phyloP scores from a whole-genome alignment of 2,888 invertebrate genomes.

The Reticulitermes lucifugus region DNA sequence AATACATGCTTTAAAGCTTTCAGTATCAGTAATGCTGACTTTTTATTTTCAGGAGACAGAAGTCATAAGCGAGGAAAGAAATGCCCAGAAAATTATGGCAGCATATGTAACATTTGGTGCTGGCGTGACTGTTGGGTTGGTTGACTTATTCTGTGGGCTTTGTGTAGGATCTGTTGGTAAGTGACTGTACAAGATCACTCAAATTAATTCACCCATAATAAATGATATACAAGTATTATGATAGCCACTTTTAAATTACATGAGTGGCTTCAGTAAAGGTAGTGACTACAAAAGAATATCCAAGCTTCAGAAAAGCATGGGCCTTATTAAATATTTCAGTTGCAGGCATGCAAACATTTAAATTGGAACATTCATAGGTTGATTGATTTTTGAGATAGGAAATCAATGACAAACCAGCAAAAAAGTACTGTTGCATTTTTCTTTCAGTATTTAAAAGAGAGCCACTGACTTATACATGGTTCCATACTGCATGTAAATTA shows the following conservation, averaged over 20 bases:
- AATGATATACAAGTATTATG: neutral
- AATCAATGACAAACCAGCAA: no score
- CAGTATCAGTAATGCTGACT: neutral
- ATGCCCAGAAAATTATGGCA: slow-evolving; percentile 17
- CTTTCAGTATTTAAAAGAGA: no score
- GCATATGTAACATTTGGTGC: slow-evolving; percentile 70
- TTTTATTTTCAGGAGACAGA: neutral
- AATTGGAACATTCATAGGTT: no score
- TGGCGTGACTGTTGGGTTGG: slow-evolving; percentile 70
- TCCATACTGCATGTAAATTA: no score
- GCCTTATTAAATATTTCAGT: no score
- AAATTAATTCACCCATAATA: neutral
- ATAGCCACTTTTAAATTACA: neutral
- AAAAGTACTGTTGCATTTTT: no score
- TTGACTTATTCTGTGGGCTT: slow-evolving; percentile 71
- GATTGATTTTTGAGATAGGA: no score
- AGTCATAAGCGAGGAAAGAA: slow-evolving; percentile 55
- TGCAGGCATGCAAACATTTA: no score
- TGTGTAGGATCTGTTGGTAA: slow-evolving; percentile 70
- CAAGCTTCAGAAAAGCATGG: neutral
- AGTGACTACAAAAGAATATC: neutral
- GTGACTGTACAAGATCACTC: neutral
- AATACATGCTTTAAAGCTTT: slow-evolving; percentile 31
- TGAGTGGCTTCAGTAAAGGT: neutral
- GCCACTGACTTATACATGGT: no score